Percentiles rank a stretch among this genome's conserved stretches.
Conservation (phyloP, 2,113 vertebrate species). For the Pan troglodytes region NHGRI_mPanTro3-v2.1_pri NC_072402.2:164848001-164848500, state of each 20-base stretch:
- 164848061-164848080: neutral
- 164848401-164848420: neutral
- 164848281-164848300: neutral
- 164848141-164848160: neutral
- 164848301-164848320: neutral
- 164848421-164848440: neutral
- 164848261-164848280: neutral
- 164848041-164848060: neutral
- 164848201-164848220: neutral
- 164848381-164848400: neutral
- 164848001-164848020: neutral
- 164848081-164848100: neutral
- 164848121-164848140: neutral
- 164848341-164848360: no score
- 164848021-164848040: neutral
- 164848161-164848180: neutral
- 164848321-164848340: neutral
- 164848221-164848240: neutral
- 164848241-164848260: neutral
- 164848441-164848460: neutral
- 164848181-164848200: neutral
- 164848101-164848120: neutral
- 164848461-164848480: neutral
- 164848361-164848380: neutral
- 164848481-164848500: neutral